Evolutionary conservation across 1,140 invertebrate genomes (phyloP).

Genomic region (Drosophila elegans): DNA sequence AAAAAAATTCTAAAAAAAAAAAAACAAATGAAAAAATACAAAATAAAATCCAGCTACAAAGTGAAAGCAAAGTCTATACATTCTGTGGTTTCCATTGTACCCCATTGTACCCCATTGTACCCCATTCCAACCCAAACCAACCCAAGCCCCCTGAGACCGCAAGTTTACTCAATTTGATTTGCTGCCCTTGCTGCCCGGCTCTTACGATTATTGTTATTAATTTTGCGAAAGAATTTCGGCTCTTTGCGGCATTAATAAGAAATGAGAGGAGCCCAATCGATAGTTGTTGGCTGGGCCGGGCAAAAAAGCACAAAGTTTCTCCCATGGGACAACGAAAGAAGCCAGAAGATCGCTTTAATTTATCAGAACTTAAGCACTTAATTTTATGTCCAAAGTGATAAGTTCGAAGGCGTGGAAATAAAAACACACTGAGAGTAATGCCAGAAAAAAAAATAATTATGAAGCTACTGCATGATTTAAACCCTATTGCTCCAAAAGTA

Average conservation of each 20-base stretch:
- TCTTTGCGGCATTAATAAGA: conserved; percentile 60
- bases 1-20: conserved; percentile 23
- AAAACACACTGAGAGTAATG: background rate
- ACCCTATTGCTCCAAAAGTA: background rate
- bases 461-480: background rate
- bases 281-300: conserved; percentile 3
- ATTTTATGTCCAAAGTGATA: background rate
- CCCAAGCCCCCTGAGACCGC: conserved; percentile 26
- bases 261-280: conserved; percentile 54
- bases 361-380: background rate
- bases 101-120: too few species aligned
- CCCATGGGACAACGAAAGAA: background rate
- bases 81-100: conserved; percentile 44
- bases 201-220: conserved; percentile 72
- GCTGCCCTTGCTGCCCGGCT: conserved; percentile 13
- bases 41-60: conserved; percentile 22
- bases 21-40: background rate
- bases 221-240: conserved; percentile 66
- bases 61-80: conserved; percentile 40
- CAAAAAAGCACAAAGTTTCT: conserved; percentile 5
- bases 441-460: background rate
- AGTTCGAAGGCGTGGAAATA: background rate
- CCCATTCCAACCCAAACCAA: background rate
- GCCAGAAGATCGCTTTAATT: background rate
- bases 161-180: conserved; percentile 61